Percentiles rank a stretch among this genome's conserved stretches.
These are phyloP conservation scores for Aptenodytes patagonicus DNA, from an alignment of 2,113 vertebrate species.

Conservation along the genomic window DNA sequence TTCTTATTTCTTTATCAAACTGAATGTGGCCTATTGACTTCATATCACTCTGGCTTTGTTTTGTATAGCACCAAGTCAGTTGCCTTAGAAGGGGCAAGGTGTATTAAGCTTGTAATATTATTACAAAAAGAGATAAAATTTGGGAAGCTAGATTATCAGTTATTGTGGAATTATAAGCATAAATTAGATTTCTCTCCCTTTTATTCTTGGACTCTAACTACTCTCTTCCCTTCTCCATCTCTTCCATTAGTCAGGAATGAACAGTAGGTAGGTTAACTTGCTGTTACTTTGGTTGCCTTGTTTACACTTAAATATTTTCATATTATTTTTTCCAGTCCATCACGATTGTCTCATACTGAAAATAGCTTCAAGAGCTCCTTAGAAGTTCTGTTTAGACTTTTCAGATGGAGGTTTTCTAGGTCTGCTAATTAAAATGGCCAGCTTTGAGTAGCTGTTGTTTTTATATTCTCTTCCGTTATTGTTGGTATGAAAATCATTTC, in stretches of 20 bases:
- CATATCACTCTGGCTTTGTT: neutral
- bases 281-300: neutral
- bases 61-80: neutral
- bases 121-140: neutral
- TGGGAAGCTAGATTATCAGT: neutral
- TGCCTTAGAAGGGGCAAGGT: accelerated
- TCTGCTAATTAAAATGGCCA: constrained; percentile 13
- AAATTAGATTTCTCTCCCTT: neutral
- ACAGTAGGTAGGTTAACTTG: neutral
- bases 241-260: neutral
- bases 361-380: neutral
- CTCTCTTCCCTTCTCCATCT: neutral
- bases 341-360: neutral
- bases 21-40: neutral
- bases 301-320: neutral
- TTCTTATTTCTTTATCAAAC: neutral
- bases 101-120: neutral
- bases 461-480: constrained; percentile 2
- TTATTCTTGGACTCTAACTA: neutral
- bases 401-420: neutral
- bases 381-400: constrained; percentile 11
- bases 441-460: constrained; percentile 5
- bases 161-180: neutral
- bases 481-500: neutral
- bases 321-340: neutral